These are phyloP conservation scores for Podarcis lilfordi DNA, from an alignment of 2,797 vertebrate genomes.

Conservation along the genomic window DNA sequence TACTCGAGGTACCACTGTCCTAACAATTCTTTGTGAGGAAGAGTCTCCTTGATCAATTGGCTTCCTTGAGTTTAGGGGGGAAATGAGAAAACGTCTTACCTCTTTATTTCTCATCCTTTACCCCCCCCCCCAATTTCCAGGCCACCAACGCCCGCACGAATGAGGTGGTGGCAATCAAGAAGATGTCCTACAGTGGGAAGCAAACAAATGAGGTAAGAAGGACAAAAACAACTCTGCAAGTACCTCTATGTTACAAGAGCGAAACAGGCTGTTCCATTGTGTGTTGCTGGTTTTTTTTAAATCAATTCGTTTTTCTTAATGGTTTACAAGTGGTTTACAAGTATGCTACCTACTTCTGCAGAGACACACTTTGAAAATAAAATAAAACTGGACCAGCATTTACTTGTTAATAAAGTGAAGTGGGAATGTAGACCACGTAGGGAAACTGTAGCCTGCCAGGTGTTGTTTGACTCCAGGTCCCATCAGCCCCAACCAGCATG, in stretches of 20 bases:
- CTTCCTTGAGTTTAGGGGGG: not conserved
- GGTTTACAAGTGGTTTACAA: no score
- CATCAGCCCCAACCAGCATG: not conserved
- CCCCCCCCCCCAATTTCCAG: conserved; percentile 71
- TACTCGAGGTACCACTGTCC: no score
- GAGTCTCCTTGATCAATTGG: not conserved
- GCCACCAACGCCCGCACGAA: conserved; percentile 95
- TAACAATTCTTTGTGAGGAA: not conserved
- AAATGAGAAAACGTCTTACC: rapidly evolving
- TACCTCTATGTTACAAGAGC: not conserved
- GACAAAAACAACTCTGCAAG: conserved; percentile 1
- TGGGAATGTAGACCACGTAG: not conserved
- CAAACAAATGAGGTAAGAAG: conserved; percentile 92
- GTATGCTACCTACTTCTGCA: not conserved
- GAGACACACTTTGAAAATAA: not conserved
- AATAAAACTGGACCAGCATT: not conserved
- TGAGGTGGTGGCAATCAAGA: conserved; percentile 98
- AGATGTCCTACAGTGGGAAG: conserved; percentile 99
- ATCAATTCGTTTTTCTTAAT: no score
- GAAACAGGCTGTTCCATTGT: not conserved
- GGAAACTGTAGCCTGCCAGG: not conserved
- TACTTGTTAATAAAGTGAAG: not conserved
- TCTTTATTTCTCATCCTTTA: conserved; percentile 9
- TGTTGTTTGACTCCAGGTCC: not conserved
- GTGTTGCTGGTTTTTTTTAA: no score